Evolutionary conservation across 2,888 invertebrate species (phyloP).

Genomic region (Xylota sylvarum): DNA sequence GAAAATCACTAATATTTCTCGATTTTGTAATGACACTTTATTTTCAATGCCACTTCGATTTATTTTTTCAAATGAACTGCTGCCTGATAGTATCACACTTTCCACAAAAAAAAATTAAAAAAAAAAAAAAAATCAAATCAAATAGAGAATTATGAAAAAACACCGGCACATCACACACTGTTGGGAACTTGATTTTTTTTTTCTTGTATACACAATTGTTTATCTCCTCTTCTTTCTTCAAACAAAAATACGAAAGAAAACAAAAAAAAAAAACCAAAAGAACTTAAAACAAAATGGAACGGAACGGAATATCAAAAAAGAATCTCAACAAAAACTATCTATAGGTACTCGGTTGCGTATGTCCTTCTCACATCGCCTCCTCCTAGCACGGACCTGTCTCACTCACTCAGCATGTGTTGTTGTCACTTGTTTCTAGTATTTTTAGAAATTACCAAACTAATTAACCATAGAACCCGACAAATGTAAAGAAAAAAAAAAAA

Average conservation of each 20-base stretch:
- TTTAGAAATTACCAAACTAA: conserved; percentile 75
- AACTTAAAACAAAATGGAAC: conserved; percentile 54
- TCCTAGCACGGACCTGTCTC: conserved; percentile 10
- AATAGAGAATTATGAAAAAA: conserved; percentile 27
- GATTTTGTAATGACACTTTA: conserved; percentile 48
- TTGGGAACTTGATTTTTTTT: conserved; percentile 1
- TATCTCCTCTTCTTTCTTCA: conserved; percentile 49
- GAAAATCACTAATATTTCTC: conserved; percentile 27
- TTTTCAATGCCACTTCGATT: conserved; percentile 47
- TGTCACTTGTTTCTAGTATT: conserved; percentile 63
- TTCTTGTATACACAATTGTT: conserved; percentile 49
- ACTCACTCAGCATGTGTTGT: conserved; percentile 46
- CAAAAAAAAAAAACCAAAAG: conserved; percentile 7
- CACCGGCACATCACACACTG: conserved; percentile 53
- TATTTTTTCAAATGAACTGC: conserved; percentile 34
- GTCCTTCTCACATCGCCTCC: conserved; percentile 43
- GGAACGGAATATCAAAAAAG: conserved; percentile 46
- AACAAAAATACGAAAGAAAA: conserved; percentile 24
- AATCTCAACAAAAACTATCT: neutral
- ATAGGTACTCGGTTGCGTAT: conserved; percentile 20
- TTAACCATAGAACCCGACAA: conserved; percentile 59
- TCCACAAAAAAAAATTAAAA: conserved; percentile 33
- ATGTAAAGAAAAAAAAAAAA: conserved; percentile 16
- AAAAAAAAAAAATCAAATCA: conserved; percentile 16
- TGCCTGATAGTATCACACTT: conserved; percentile 37